These are phyloP conservation scores for Mylabris phalerata DNA, from an alignment of 1,140 invertebrate species.

Conservation along the genomic window DNA sequence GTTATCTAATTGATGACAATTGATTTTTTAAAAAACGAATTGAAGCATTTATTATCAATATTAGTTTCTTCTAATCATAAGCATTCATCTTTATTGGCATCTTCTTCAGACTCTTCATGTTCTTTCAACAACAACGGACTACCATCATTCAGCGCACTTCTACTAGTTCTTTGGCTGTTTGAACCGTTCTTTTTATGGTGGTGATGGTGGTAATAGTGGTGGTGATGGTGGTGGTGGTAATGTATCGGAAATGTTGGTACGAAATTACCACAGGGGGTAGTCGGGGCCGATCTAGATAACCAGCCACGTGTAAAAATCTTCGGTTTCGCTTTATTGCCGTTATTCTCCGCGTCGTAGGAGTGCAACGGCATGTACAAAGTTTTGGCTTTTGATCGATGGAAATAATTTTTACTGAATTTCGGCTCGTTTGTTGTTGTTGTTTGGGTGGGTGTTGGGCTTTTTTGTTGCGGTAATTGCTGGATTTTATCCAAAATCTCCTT, in stretches of 20 bases:
- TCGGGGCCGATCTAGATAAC: conserved; percentile 66
- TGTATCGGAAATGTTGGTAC: conserved; percentile 48
- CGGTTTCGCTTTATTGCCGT: conserved; percentile 1
- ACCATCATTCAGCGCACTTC: conserved; percentile 49
- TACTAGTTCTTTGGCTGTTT: conserved; percentile 45
- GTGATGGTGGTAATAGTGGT: too few relatives aligned
- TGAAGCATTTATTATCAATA: too few relatives aligned
- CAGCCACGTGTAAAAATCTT: conserved; percentile 41
- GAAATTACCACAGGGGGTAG: conserved; percentile 58
- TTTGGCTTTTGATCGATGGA: conserved; percentile 45
- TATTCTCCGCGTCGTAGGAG: conserved; percentile 17
- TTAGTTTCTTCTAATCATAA: conserved; percentile 20
- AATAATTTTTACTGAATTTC: conserved; percentile 25
- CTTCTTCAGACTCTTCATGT: conserved; percentile 46
- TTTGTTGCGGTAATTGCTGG: conserved; percentile 51
- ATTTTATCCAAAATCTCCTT: conserved; percentile 61
- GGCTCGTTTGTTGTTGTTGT: conserved; percentile 3
- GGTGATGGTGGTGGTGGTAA: not conserved
- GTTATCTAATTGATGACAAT: not conserved
- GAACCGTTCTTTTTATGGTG: conserved; percentile 39
- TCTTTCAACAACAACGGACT: conserved; percentile 46
- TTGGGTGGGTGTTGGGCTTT: conserved; percentile 23
- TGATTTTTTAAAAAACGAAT: too few relatives aligned
- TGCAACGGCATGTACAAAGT: conserved; percentile 53
- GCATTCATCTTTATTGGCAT: conserved; percentile 29